Base-by-base conservation (phyloP, 2,888 invertebrate genomes). In the Trissolcus japonicus region DNA sequence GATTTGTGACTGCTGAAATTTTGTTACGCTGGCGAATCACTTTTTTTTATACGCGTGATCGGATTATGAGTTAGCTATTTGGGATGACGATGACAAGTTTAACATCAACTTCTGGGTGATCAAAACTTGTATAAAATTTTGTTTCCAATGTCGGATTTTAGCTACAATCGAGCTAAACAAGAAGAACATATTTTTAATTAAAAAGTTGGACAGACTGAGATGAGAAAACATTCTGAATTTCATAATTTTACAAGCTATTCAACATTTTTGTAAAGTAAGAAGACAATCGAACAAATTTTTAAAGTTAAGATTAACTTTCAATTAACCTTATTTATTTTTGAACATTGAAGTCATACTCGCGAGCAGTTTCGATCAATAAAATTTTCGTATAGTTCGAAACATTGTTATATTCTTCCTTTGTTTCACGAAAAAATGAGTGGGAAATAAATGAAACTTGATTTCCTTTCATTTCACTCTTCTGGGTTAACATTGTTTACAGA, bases 391-490 rank as follows among this genome's bases (percentile, higher is more conserved):
- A 51, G 46, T 17, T 53, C 4, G n/a, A 53, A 66, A 57, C 35
- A 40, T 63, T 63, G 41, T 59, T 66, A n/a, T 65, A 11, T 41
- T 9, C 41, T 35, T 35, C 6, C 35, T 35, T 50, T 6, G 6
- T 6, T 9, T 55, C 21, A n/a, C 54, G 11, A 2, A 25, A 43
- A 59, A 54, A 65, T 54, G 51, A 54, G 72, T 54, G 51, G 11
- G 61, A 67, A 74, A 48, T 67, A 53, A 74, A 74, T 67, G 62
- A 62, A 74, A 57, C 56, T 51, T 57, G 62, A 74, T 74, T 74
- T 67, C 62, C 61, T 74, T 74, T 68, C 68, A 66, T 75, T 75
- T 68, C 75, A 50, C 62, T 54, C 68, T 75, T 68, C 75, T 63
- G 55, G 62, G 75, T 63, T 75, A 75, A 75, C 75, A 48, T 75